Percentiles rank a stretch among this genome's conserved stretches.
These are phyloP conservation scores for Hydroisotoma schaefferi DNA, from an alignment of 2,888 invertebrate species.

Conservation along the genomic window DNA sequence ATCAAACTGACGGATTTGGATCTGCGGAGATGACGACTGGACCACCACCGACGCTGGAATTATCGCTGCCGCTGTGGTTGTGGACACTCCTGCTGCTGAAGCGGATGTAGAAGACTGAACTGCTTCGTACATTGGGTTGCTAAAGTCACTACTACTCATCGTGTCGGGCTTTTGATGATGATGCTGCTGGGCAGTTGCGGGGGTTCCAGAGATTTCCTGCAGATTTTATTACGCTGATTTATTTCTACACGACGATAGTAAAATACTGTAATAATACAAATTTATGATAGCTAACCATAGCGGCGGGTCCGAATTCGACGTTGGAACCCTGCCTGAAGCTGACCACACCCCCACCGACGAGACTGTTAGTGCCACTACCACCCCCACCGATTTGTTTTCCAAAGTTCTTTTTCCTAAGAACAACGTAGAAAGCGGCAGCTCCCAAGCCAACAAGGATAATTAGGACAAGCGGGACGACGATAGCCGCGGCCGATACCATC, in stretches of 20 bases:
- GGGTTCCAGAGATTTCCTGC: too few relatives aligned
- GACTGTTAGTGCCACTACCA: constrained; percentile 16
- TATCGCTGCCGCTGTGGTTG: constrained; percentile 59
- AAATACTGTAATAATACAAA: too few relatives aligned
- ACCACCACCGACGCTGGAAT: constrained; percentile 78
- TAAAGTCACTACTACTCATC: constrained; percentile 74
- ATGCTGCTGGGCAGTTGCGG: not conserved
- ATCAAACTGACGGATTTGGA: constrained; percentile 73
- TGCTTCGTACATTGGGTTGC: constrained; percentile 97
- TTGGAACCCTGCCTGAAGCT: constrained; percentile 91
- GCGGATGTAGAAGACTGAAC: constrained; percentile 52
- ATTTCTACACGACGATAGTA: too few relatives aligned
- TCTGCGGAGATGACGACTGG: constrained; percentile 70
- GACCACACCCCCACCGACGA: constrained; percentile 55
- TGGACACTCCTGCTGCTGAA: constrained; percentile 41
- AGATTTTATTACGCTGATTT: too few relatives aligned
- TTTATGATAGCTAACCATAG: too few relatives aligned
- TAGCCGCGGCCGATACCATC: constrained; percentile 60
- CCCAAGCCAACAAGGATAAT: constrained; percentile 68
- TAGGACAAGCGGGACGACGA: constrained; percentile 77
- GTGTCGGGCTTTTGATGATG: constrained; percentile 53
- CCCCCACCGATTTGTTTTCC: constrained; percentile 31
- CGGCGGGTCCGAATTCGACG: constrained; percentile 71
- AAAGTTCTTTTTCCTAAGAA: constrained; percentile 65
- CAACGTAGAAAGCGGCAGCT: constrained; percentile 74